These are phyloP conservation scores for Brachionus plicatilis DNA, from an alignment of 1,140 invertebrate species.

Conservation along the genomic window DNA sequence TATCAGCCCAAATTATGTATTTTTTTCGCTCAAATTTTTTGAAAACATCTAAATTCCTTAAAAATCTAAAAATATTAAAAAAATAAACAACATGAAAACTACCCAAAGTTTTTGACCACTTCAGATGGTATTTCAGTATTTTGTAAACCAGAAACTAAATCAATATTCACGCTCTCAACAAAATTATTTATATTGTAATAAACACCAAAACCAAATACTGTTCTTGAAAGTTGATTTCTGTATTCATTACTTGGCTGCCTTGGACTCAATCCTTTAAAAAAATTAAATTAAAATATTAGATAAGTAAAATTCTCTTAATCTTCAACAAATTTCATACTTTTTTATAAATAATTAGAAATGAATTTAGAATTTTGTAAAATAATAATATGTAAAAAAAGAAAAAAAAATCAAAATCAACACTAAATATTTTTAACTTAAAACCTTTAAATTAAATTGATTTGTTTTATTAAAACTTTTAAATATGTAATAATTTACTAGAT, in stretches of 20 bases:
- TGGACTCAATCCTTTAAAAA: not conserved
- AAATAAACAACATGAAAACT: not conserved
- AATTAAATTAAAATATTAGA: too few relatives aligned
- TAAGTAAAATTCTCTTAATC: too few relatives aligned
- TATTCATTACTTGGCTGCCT: not conserved
- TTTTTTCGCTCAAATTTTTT: not conserved
- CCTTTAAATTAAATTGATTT: too few relatives aligned
- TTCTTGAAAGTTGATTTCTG: not conserved
- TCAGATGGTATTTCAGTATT: not conserved
- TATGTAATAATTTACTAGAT: too few relatives aligned
- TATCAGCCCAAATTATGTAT: conserved; percentile 8
- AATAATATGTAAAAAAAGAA: too few relatives aligned
- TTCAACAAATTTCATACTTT: too few relatives aligned
- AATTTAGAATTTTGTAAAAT: too few relatives aligned
- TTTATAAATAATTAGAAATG: too few relatives aligned
- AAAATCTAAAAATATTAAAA: not conserved
- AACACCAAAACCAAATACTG: not conserved
- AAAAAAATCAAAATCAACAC: too few relatives aligned
- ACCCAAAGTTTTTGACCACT: not conserved
- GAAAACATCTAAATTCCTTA: not conserved
- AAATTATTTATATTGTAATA: not conserved
- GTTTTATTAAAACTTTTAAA: too few relatives aligned
- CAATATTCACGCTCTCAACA: not conserved
- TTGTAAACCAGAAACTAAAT: not conserved
- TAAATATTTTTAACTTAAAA: too few relatives aligned